Base-by-base conservation (phyloP, 1,140 invertebrate species). In the Lepidurus apus region DNA sequence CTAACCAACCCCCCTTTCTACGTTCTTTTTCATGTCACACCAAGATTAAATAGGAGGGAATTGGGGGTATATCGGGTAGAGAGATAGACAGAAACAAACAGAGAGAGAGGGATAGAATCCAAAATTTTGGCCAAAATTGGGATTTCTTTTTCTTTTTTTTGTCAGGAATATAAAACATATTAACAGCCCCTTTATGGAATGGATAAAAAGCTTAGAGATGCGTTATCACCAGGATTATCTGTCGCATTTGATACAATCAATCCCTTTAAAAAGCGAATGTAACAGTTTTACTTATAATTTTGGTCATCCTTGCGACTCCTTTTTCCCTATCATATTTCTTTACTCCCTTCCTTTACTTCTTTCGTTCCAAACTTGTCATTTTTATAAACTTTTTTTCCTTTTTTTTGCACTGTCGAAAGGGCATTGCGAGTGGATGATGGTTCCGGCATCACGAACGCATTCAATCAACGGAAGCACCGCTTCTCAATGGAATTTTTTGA, bases 161-260 rank as follows among this genome's bases (percentile, higher is more conserved):
- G 6, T 65, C 21, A 65, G 6, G 1, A 65, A 13, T 65, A 65
- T 9, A 65, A 65, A 65, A 65, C 53, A 21, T 65, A 65, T 21
- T n/a, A 65, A 34, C 34, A 34, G 34, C 34, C 4, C 34, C 53
- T 17, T 7, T 65, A 65, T 65, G 53, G 53, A 65, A 65, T 65
- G 53, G 34, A 65, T 21, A 65, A 21, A 65, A 65, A 65, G 53
- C 53, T 65, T n/a, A 65, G 21, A 65, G 13, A 65, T 21, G 53
- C 53, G 53, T 65, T 65, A 65, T 65, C 53, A 65, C 53, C 53
- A 65, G 53, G 53, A 21, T 65, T 65, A 65, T 65, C 53, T 65
- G 21, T 65, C 53, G 53, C 13, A 65, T 65, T 65, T 9, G 53
- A 21, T 65, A 65, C 53, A 65, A 65, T 17, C 53, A 65, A 65